These are phyloP conservation scores for Nasonia oneida DNA, from an alignment of 2,888 invertebrate species.

Conservation along the genomic window DNA sequence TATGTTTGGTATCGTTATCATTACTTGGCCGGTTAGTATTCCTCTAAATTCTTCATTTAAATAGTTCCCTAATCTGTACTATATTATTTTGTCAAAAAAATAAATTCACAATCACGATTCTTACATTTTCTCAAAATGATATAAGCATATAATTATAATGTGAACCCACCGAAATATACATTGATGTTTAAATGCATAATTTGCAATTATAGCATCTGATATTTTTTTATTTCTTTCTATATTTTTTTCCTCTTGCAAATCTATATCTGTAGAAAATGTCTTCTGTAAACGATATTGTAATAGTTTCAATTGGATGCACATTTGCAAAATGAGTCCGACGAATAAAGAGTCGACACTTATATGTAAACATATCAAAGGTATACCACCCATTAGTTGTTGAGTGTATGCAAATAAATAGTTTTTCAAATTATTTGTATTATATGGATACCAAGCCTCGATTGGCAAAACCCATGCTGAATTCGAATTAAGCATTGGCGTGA, in stretches of 20 bases:
- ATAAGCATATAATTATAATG: background rate
- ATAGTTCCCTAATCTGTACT: conserved; percentile 36
- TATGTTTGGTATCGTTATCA: conserved; percentile 54
- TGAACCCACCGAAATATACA: conserved; percentile 39
- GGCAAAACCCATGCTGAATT: conserved; percentile 48
- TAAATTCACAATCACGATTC: background rate
- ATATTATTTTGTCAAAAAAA: background rate
- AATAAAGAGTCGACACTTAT: conserved; percentile 55
- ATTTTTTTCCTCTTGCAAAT: background rate
- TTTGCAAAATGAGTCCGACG: conserved; percentile 49
- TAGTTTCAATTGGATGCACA: conserved; percentile 45
- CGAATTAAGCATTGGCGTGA: conserved; percentile 42
- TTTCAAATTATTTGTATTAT: conserved; percentile 20
- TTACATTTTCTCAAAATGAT: background rate
- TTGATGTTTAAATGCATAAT: conserved; percentile 41
- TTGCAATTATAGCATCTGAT: background rate
- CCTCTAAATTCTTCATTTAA: conserved; percentile 47
- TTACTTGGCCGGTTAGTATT: conserved; percentile 44
- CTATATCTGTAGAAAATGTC: background rate
- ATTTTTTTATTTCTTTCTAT: background rate
- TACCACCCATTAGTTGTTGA: conserved; percentile 51
- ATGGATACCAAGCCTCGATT: conserved; percentile 59
- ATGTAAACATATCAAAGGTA: conserved; percentile 53
- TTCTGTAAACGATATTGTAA: conserved; percentile 47
- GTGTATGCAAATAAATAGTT: conserved; percentile 49